phyloP scores from a whole-genome alignment of 2,113 vertebrate species.

The Sardina pilchardus region DNA sequence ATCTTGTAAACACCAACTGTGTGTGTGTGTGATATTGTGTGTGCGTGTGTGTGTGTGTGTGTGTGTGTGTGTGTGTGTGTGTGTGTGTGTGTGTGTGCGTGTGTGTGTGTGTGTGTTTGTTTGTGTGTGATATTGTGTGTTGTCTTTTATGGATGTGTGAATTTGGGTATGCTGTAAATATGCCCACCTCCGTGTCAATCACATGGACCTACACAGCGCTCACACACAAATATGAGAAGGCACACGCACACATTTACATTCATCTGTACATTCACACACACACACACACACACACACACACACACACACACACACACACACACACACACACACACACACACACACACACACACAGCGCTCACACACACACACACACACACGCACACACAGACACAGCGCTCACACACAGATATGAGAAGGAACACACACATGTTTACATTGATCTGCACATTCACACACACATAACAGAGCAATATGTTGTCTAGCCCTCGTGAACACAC shows the following conservation, averaged over 20 bases:
- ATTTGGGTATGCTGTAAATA: not conserved
- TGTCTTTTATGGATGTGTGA: not conserved
- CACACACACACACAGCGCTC: slow-evolving; percentile 23
- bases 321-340: slow-evolving; percentile 29
- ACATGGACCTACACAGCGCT: not conserved
- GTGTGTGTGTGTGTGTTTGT: not conserved
- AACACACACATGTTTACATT: not conserved
- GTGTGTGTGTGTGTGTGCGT: not conserved
- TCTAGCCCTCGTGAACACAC: no score
- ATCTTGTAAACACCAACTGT: not conserved
- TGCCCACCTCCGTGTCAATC: not conserved
- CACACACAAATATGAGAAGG: not conserved
- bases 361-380: no score
- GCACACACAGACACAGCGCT: not conserved
- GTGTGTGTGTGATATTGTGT: not conserved
- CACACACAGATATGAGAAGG: no score
- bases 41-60: not conserved
- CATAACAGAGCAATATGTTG: no score
- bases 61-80: not conserved
- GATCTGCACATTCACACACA: not conserved
- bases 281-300: not conserved
- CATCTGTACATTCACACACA: not conserved
- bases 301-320: slow-evolving; percentile 33
- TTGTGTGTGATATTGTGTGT: not conserved
- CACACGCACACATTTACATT: no score